Percentiles rank a stretch among this genome's conserved stretches.
These are phyloP conservation scores for Apis dorsata DNA, from an alignment of 1,140 invertebrate genomes.

Conservation along the genomic window DNA sequence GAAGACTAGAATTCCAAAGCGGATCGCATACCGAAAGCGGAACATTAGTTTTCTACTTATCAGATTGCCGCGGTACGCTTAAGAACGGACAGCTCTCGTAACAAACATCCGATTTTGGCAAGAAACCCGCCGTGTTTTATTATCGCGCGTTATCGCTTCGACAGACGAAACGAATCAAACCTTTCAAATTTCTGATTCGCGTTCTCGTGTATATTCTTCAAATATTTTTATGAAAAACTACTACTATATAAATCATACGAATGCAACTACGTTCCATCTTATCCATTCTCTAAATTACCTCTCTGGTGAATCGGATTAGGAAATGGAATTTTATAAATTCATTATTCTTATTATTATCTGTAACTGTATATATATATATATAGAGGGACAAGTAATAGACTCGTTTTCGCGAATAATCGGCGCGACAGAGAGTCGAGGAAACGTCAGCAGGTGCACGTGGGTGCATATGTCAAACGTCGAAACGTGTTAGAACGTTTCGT, in stretches of 20 bases:
- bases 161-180: too few species aligned
- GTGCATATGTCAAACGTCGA: slow-evolving; percentile 70
- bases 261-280: too few species aligned
- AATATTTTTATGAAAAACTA: too few species aligned
- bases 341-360: too few species aligned
- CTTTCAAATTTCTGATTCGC: too few species aligned
- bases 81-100: too few species aligned
- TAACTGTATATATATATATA: background rate
- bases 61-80: background rate
- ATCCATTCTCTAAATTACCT: too few species aligned
- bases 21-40: background rate
- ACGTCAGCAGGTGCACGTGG: slow-evolving; percentile 56
- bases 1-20: slow-evolving; percentile 3
- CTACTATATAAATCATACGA: too few species aligned
- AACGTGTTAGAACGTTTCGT: slow-evolving; percentile 68
- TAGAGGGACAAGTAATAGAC: background rate
- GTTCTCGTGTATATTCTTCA: too few species aligned
- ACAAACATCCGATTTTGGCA: slow-evolving; percentile 1
- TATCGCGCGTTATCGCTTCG: too few species aligned
- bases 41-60: background rate
- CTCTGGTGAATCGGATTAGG: too few species aligned
- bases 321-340: too few species aligned
- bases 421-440: slow-evolving; percentile 1
- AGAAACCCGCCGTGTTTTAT: background rate
- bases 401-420: slow-evolving; percentile 5